phyloP scores from a whole-genome alignment of 2,888 invertebrate species.

The Lottia scabra region DNA sequence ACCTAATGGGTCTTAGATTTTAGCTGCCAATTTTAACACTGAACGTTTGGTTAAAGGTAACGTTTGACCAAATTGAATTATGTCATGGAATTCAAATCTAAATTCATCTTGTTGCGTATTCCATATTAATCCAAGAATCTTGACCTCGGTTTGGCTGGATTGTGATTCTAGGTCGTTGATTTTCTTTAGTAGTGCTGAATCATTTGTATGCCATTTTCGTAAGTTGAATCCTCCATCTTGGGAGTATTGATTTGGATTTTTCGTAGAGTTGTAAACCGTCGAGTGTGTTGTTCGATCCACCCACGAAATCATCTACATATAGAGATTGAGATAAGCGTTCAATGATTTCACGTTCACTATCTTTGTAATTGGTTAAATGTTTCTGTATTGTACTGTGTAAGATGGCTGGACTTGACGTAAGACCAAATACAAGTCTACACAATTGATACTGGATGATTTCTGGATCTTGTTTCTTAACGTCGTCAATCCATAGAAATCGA shows the following conservation, averaged over 20 bases:
- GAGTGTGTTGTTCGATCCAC: background rate
- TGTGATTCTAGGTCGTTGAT: no score
- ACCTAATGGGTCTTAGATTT: background rate
- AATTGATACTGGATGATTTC: slow-evolving; percentile 6
- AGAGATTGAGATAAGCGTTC: background rate
- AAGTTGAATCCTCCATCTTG: no score
- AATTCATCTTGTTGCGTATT: background rate
- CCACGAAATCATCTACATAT: slow-evolving; percentile 9
- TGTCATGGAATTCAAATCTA: background rate
- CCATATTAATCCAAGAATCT: background rate
- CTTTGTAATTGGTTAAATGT: background rate
- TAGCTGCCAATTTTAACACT: background rate
- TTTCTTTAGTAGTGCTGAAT: no score
- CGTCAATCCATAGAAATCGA: background rate
- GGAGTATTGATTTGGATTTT: no score
- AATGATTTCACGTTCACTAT: background rate
- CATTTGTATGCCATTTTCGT: no score
- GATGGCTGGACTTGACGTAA: slow-evolving; percentile 2
- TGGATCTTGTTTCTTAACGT: background rate
- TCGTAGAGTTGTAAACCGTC: no score
- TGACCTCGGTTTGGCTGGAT: background rate
- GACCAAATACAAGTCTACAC: slow-evolving; percentile 5
- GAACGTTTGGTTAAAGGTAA: background rate
- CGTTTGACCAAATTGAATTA: background rate
- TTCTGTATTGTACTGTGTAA: background rate